Percentiles rank a stretch among this genome's conserved stretches.
Evolutionary conservation across 2,797 vertebrate genomes (phyloP).

Genomic region (Phyllotis vaccarum): DNA sequence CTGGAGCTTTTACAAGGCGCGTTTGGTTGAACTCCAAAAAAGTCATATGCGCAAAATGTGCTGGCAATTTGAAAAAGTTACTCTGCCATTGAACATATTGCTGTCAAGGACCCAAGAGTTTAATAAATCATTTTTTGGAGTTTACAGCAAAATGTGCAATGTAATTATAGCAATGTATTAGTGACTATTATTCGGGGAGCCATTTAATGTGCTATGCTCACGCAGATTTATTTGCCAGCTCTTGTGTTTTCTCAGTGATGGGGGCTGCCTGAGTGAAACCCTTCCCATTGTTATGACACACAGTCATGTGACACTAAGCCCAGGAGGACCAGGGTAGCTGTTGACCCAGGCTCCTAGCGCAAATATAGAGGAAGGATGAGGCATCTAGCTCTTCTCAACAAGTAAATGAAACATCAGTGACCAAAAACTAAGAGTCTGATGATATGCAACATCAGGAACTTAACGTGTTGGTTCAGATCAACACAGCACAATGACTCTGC

Average conservation of each 20-base stretch:
- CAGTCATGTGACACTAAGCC: neutral
- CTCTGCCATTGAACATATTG: neutral
- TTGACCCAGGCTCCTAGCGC: accelerated
- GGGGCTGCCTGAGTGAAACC: neutral
- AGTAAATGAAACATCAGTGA: too few relatives aligned
- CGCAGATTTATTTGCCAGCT: slow-evolving; percentile 38
- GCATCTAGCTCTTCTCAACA: neutral
- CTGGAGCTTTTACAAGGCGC: slow-evolving; percentile 11
- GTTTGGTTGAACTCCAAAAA: slow-evolving; percentile 56
- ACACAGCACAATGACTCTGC: neutral
- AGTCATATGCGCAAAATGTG: slow-evolving; percentile 1
- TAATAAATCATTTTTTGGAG: slow-evolving; percentile 60
- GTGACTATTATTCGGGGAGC: slow-evolving; percentile 46
- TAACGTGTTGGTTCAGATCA: neutral
- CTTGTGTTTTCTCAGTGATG: slow-evolving; percentile 46
- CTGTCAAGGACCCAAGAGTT: slow-evolving; percentile 52
- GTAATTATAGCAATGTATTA: slow-evolving; percentile 64
- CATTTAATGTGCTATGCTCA: slow-evolving; percentile 30
- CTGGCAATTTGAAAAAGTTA: slow-evolving; percentile 5
- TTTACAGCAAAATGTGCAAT: slow-evolving; percentile 51
- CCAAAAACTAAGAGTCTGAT: neutral
- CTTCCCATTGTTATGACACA: neutral
- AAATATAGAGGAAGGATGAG: neutral
- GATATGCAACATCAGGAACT: neutral
- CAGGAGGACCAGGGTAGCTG: neutral